phyloP scores from a whole-genome alignment of 1,140 invertebrate species.

The Drosophila nasuta region DNA sequence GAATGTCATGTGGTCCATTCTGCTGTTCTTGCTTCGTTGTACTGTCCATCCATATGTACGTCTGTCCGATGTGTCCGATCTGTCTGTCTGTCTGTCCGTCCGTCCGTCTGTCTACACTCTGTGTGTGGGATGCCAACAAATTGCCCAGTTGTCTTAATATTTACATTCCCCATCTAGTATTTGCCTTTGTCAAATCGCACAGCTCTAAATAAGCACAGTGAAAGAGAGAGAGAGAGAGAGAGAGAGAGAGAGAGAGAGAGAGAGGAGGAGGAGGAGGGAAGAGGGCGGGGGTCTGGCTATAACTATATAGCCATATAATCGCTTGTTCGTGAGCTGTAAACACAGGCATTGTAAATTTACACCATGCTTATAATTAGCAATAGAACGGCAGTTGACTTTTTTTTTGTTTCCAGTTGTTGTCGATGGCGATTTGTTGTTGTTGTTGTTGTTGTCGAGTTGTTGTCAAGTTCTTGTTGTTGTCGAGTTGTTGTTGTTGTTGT shows the following conservation, averaged over 20 bases:
- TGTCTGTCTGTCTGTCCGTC: background rate
- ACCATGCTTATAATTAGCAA: constrained; percentile 79
- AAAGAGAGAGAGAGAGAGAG: background rate
- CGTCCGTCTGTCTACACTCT: background rate
- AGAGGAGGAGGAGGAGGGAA: background rate
- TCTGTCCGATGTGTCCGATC: background rate
- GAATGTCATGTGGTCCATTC: constrained; percentile 5
- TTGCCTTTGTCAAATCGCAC: constrained; percentile 60
- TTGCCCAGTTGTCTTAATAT: constrained; percentile 55
- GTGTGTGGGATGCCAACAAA: constrained; percentile 29
- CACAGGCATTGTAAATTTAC: constrained; percentile 76
- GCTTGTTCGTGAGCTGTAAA: constrained; percentile 78
- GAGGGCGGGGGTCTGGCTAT: constrained; percentile 30
- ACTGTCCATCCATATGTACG: background rate
- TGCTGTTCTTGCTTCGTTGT: background rate
- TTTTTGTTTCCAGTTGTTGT: constrained; percentile 18
- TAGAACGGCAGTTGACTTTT: constrained; percentile 78
- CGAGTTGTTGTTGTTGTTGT: background rate
- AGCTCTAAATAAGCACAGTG: constrained; percentile 32
- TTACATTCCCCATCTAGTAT: constrained; percentile 38
- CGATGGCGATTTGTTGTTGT: background rate
- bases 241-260: no score
- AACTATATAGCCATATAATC: constrained; percentile 75
- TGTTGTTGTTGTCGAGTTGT: background rate
- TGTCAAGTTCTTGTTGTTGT: constrained; percentile 1